phyloP scores from a whole-genome alignment of 1,140 invertebrate species.

The Pseudomyrmex cubaensis region DNA sequence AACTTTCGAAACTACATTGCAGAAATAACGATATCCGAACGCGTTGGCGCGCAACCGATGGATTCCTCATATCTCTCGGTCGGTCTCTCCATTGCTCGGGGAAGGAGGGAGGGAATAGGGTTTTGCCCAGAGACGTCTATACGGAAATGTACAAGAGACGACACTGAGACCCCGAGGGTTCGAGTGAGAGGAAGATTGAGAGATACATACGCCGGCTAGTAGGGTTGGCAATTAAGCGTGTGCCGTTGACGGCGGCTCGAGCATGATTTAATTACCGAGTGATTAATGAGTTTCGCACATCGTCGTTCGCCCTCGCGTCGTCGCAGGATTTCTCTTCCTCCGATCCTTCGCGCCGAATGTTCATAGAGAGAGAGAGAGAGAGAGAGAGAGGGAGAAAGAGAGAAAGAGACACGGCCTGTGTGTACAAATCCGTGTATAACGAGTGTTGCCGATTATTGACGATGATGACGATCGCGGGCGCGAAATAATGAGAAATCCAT shows the following conservation, averaged over 20 bases:
- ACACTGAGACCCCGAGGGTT: constrained; percentile 40
- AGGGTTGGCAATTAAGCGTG: constrained; percentile 74
- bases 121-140: constrained; percentile 20
- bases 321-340: constrained; percentile 43
- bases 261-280: constrained; percentile 80
- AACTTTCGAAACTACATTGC: not conserved
- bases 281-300: constrained; percentile 78
- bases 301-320: constrained; percentile 62
- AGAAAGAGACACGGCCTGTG: not conserved
- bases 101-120: not conserved
- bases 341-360: constrained; percentile 49
- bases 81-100: too few relatives aligned
- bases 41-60: not conserved
- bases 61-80: not conserved
- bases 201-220: constrained; percentile 34
- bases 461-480: not conserved
- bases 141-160: constrained; percentile 11
- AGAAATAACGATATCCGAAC: constrained; percentile 3
- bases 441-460: constrained; percentile 2
- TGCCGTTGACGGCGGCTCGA: constrained; percentile 77
- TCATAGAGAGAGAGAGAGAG: too few relatives aligned
- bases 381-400: too few relatives aligned
- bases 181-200: constrained; percentile 49
- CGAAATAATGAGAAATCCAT: not conserved
- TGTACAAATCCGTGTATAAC: constrained; percentile 10